Evolutionary conservation across 2,797 vertebrate genomes (phyloP), one percentile per base, ranked within the genome.

Genomic region (Thalassophryne amazonica): DNA sequence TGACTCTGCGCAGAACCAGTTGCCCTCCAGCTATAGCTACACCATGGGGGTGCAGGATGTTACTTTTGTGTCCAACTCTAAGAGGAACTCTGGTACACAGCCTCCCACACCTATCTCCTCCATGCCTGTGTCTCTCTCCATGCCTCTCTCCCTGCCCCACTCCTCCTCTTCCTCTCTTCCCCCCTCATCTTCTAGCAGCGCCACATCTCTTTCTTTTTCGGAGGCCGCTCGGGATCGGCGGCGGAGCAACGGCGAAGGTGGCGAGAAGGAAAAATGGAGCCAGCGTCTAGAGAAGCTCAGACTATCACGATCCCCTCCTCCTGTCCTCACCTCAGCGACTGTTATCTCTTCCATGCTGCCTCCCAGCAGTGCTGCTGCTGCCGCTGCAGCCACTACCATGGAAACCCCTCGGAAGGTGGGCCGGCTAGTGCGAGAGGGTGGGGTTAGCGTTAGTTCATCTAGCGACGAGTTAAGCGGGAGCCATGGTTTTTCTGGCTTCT

Each of bases 231-330:
- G 88, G 3, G 87, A 91, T 25, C 83, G 88, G 8, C 77, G 90
- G 23, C 80, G 88, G 19, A 91, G 90, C 70, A 91, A 91, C 1
- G 91, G 90, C 0, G 91, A 94, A 19, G 86, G 92, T 4, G 74
- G 80, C 0, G 81, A 92, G 15, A 93, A 93, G 46, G 94, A 96
- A 54, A 91, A 93, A 74, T 95, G 94, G 94, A 93, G 92, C 66
- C 92, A 93, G 22, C 87, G 93, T 3, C 86, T 96, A 46, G 94
- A 96, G 67, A 94, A 92, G 42, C 88, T 95, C 34, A 67, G 94
- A 30, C 86, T 95, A 22, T 90, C 92, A 0, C 90, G 93, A 16
- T 93, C 93, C 0, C 93, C 91, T 1, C 51, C 91, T 1, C 86
- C 88, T 0, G 50, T 61, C 11, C 69, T 89, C 23, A 77, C 60